Conservation (phyloP, 2,113 vertebrate genomes). For the Psilopogon haemacephalus region DNA sequence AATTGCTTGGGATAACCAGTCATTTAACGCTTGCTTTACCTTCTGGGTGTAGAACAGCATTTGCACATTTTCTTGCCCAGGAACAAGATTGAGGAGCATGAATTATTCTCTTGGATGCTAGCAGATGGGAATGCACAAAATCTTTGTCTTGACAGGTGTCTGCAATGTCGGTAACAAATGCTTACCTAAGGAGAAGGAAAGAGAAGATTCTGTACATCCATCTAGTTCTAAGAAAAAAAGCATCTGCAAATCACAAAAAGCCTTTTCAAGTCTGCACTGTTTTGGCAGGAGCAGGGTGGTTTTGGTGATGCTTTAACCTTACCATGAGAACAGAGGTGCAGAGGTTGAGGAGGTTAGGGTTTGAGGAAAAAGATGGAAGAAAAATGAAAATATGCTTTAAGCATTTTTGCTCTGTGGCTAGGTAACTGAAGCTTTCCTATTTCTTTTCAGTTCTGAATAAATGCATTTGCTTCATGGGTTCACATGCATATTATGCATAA, state of each 20-base stretch:
- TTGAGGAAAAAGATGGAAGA: neutral
- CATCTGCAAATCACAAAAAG: neutral
- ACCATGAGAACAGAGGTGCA: constrained; percentile 21
- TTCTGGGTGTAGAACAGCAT: neutral
- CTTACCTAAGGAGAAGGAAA: neutral
- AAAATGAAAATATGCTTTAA: constrained; percentile 50
- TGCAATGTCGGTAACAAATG: neutral
- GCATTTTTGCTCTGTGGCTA: constrained; percentile 45
- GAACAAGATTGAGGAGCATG: neutral
- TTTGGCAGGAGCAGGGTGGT: neutral
- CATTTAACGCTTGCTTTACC: neutral
- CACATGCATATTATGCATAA: constrained; percentile 79
- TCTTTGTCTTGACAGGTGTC: neutral
- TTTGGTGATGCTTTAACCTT: constrained; percentile 43
- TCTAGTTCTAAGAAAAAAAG: neutral
- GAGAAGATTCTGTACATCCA: neutral
- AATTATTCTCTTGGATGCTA: neutral
- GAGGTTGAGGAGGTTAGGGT: neutral
- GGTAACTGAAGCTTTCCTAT: constrained; percentile 31
- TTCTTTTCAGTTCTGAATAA: constrained; percentile 53
- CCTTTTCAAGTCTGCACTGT: neutral
- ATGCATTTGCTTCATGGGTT: constrained; percentile 47
- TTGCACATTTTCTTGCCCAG: neutral
- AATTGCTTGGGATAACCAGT: neutral
- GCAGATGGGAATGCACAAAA: neutral